Base-by-base conservation (phyloP, 2,888 invertebrate species). In the Leucophenga montana region DNA sequence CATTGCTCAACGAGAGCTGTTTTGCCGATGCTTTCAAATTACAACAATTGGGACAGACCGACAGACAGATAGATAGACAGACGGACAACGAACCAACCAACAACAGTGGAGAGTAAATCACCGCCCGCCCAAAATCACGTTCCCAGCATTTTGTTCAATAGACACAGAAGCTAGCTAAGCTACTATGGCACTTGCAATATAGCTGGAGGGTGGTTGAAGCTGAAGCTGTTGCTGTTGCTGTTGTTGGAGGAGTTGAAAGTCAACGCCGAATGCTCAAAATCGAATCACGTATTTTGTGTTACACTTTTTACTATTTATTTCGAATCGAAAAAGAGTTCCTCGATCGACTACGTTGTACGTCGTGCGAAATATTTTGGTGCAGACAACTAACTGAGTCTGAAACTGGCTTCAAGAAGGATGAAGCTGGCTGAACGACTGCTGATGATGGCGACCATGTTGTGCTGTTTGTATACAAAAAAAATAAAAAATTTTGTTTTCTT, bases 211-310 rank as follows among this genome's bases (percentile, higher is more conserved):
- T 8, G 11, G 9, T 39, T 39, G 5, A 1, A 39, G 9, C 11
- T 39, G 39, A 39, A 39, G 39, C 27, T 4, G 27, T n/a, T n/a
- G n/a, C n/a, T n/a, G n/a, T n/a, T n/a, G 27, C 27, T 4, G 27
- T n/a, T n/a, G n/a, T n/a, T n/a, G 27, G 27, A 27, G 27, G 27
- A 27, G 27, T 27, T 27, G 39, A 39, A 39, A 8, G 39, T 39
- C 39, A 11, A 39, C 39, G 39, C 39, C 39, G 39, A 64, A 64
- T 64, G n/a, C 78, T 74, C 54, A 73, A 74, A 84, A 77, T 82
- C 84, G 78, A 82, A 68, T 82, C 81, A 82, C 81, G 81, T 85
- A 85, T 82, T 82, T 82, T 84, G 84, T 82, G 81, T 82, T 82
- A 82, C 84, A 82, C 75, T 83, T 80, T 77, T 77, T 64, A 64